phyloP scores from a whole-genome alignment of 2,888 invertebrate genomes.

The Torymus tubicola region DNA sequence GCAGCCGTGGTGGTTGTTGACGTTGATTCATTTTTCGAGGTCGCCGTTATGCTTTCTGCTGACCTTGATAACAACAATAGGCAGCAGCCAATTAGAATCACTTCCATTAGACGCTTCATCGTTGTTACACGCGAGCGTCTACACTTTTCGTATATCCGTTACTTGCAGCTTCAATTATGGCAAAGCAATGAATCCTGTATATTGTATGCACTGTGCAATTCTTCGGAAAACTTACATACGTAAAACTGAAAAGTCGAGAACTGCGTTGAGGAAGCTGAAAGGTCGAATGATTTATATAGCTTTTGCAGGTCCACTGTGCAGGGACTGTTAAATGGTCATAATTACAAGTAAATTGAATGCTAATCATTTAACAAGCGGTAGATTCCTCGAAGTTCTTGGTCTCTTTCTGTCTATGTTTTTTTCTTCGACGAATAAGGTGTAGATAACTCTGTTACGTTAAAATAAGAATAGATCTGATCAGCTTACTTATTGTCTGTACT shows the following conservation, averaged over 20 bases:
- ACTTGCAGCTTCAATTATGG: no score
- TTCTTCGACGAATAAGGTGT: neutral
- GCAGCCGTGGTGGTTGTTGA: neutral
- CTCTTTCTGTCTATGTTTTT: constrained; percentile 6
- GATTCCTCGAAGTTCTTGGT: constrained; percentile 20
- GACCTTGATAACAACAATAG: constrained; percentile 21
- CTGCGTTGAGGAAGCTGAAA: constrained; percentile 8
- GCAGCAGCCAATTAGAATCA: constrained; percentile 14
- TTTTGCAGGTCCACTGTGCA: neutral
- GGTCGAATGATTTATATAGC: constrained; percentile 50
- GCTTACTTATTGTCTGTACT: neutral
- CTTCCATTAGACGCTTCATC: constrained; percentile 13
- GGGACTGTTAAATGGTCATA: constrained; percentile 37
- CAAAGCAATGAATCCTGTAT: no score
- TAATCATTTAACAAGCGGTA: constrained; percentile 41
- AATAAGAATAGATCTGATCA: constrained; percentile 7
- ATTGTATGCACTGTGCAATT: neutral
- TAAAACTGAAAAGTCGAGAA: constrained; percentile 13
- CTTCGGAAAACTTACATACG: neutral
- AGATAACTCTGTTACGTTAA: constrained; percentile 1
- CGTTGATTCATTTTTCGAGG: neutral
- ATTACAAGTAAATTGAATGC: constrained; percentile 17
- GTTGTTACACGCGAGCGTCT: neutral
- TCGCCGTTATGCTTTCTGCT: neutral
- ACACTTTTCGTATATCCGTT: no score